phyloP scores from a whole-genome alignment of 2,113 vertebrate genomes.

The Dasypus novemcinctus region DNA sequence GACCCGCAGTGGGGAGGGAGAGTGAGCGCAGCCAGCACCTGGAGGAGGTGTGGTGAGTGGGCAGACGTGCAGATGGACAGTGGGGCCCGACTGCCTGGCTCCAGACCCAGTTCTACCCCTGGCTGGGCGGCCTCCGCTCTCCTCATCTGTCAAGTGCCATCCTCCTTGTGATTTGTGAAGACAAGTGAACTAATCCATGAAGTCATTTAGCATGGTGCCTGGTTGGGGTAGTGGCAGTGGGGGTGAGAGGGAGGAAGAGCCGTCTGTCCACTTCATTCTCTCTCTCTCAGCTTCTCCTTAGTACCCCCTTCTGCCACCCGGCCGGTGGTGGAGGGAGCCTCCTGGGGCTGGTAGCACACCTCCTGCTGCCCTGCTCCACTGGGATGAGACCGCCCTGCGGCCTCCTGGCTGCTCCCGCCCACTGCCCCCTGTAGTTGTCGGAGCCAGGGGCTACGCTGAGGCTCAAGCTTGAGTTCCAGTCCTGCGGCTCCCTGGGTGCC shows the following conservation, averaged over 20 bases:
- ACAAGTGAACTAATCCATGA: background rate
- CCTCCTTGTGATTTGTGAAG: background rate
- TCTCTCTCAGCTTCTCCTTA: background rate
- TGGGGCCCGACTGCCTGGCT: background rate
- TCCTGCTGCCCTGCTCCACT: background rate
- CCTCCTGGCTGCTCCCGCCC: background rate
- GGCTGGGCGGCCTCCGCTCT: background rate
- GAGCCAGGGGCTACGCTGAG: background rate
- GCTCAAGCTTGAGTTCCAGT: no score
- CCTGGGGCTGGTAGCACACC: fast-evolving
- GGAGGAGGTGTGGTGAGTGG: background rate
- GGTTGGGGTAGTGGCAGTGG: background rate
- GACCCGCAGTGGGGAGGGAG: background rate
- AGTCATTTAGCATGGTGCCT: background rate
- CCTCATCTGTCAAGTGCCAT: background rate
- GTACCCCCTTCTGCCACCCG: background rate
- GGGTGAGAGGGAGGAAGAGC: background rate
- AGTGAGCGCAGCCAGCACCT: background rate
- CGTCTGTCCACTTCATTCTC: background rate
- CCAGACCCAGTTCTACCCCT: background rate
- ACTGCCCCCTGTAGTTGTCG: fast-evolving
- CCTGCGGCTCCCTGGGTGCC: background rate
- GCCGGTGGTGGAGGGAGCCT: fast-evolving
- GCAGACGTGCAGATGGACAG: background rate
- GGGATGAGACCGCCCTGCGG: fast-evolving